Evolutionary conservation across 2,113 vertebrate genomes (phyloP).

Genomic region (Romanogobio albipinnatus): DNA sequence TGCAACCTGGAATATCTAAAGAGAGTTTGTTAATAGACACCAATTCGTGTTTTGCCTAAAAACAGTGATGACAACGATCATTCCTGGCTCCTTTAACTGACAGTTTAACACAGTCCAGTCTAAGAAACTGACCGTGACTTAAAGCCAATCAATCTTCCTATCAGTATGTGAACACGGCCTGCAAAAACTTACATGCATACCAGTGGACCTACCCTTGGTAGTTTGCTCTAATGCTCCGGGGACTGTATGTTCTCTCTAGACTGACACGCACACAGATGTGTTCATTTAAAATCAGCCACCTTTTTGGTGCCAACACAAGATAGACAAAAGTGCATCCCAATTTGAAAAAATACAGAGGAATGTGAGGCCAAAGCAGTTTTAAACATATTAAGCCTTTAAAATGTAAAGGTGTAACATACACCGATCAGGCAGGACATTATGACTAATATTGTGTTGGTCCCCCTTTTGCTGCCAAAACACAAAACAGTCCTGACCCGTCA

Average conservation of each 20-base stretch:
- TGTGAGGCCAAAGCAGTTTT: background rate
- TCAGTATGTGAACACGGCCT: slow-evolving; percentile 63
- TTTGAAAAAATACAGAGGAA: background rate
- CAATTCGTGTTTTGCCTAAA: background rate
- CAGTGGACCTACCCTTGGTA: slow-evolving; percentile 59
- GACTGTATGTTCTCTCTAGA: slow-evolving; percentile 10
- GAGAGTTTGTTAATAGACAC: too few relatives aligned
- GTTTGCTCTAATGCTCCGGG: slow-evolving; percentile 23
- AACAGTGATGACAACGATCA: background rate
- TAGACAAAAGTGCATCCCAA: background rate
- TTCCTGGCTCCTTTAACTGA: background rate
- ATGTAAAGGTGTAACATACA: background rate
- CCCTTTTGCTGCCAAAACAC: too few relatives aligned
- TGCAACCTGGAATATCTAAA: background rate
- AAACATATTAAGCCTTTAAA: background rate
- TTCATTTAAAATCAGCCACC: slow-evolving; percentile 11
- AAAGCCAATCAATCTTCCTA: slow-evolving; percentile 59
- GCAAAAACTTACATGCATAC: slow-evolving; percentile 67
- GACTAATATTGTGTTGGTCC: too few relatives aligned
- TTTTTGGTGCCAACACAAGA: background rate
- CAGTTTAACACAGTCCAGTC: slow-evolving; percentile 41
- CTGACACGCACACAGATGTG: slow-evolving; percentile 33
- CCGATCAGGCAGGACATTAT: too few relatives aligned
- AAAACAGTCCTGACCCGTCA: too few relatives aligned
- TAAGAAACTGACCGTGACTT: slow-evolving; percentile 61